Evolutionary conservation across 2,888 invertebrate genomes (phyloP), one percentile per base, ranked within the genome.

Genomic region (Nyleta sp.): DNA sequence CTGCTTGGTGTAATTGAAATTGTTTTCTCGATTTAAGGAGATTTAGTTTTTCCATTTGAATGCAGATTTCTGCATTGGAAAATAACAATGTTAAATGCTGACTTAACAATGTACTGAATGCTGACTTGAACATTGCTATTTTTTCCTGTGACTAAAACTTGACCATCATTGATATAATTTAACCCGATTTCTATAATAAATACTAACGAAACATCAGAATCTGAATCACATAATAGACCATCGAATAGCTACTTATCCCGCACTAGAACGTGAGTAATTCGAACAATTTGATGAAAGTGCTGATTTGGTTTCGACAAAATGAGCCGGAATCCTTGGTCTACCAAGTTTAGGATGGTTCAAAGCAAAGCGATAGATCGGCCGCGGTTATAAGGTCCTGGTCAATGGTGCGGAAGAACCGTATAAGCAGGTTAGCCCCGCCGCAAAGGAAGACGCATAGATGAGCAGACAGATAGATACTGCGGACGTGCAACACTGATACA

Each of bases 401-500:
- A 89, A 89, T 89, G 89, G 89, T 82, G 85, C 80, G 87, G 87
- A 87, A 89, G 86, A 84, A 81, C 65, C 68, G 77, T 68, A 65
- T 80, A 82, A 79, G 78, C 80, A 78, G 80, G 80, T 79, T 80
- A 76, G 60, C 53, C 53, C 60, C 7, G 60, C 57, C n/a, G 60
- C 57, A 60, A 78, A 82, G 77, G 75, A 76, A 78, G 70, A 78
- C 40, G 83, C 84, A 85, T 85, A 87, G 88, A 88, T 88, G 87
- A 88, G 87, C 87, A 84, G 87, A 85, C 85, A 88, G 88, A 90
- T 88, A 89, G 87, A 84, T 72, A 82, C 83, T 80, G 76, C 84
- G 84, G 85, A 81, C 81, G 85, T 84, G 81, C 83, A 85, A 82
- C 84, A 87, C 89, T 89, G 90, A 90, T 90, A 90, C 90, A 90